Evolutionary conservation across 2,113 vertebrate species (phyloP).

Genomic region (Rhadina sibilatrix): DNA sequence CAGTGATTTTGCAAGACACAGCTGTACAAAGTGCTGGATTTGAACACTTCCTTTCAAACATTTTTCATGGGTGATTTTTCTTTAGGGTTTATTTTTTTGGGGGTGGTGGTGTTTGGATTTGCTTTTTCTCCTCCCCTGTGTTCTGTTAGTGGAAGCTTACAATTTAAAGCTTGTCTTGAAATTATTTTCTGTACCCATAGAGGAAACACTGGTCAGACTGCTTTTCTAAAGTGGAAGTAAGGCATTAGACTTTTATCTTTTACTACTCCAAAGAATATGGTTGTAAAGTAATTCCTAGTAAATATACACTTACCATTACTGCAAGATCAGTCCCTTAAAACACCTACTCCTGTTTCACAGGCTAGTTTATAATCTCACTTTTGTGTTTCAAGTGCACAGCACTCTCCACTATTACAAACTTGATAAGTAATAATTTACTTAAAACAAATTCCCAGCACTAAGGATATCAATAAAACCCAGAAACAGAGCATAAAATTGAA

Average conservation of each 20-base stretch:
- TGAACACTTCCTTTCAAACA: background rate
- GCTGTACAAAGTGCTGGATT: background rate
- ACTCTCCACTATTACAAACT: background rate
- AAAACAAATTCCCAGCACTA: conserved; percentile 27
- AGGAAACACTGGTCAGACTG: background rate
- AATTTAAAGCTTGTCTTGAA: background rate
- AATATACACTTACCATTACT: background rate
- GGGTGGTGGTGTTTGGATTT: background rate
- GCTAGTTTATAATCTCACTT: background rate
- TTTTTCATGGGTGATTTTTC: background rate
- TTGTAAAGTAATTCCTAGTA: background rate
- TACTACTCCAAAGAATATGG: background rate
- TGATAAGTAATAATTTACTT: conserved; percentile 1
- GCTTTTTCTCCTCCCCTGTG: background rate
- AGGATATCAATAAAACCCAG: conserved; percentile 42
- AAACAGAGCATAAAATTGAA: conserved; percentile 58
- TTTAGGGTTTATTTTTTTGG: background rate
- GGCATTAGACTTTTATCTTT: background rate
- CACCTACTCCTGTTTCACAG: background rate
- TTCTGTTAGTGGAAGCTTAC: background rate
- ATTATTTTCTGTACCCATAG: background rate
- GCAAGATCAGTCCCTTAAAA: background rate
- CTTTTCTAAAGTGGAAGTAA: background rate
- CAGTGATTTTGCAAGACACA: background rate
- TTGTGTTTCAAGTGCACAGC: background rate